These are phyloP conservation scores for Eurypyga helias DNA, from an alignment of 2,113 vertebrate species.

Conservation along the genomic window DNA sequence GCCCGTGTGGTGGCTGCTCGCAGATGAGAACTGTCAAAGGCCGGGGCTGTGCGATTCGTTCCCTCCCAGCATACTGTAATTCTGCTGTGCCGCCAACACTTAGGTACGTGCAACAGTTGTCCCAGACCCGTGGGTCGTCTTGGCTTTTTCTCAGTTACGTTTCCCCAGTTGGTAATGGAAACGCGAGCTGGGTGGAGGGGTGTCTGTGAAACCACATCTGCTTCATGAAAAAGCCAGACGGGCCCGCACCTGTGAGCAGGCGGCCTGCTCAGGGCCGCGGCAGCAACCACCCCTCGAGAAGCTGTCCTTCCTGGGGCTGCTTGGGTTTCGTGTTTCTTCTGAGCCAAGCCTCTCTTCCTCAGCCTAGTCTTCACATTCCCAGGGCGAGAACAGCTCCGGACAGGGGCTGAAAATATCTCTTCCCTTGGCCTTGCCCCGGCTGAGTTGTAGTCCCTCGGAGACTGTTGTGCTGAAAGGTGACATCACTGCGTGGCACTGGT, in stretches of 20 bases:
- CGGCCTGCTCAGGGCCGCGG: neutral
- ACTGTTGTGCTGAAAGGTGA: neutral
- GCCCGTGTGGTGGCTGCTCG: neutral
- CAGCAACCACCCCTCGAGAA: neutral
- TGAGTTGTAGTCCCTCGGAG: neutral
- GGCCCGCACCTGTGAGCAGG: neutral
- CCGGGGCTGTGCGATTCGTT: neutral
- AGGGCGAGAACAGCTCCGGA: neutral
- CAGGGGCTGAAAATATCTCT: neutral
- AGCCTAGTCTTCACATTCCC: neutral
- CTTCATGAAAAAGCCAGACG: neutral
- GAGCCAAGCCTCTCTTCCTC: neutral
- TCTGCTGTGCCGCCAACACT: neutral
- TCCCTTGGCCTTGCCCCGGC: neutral
- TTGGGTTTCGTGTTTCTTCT: neutral
- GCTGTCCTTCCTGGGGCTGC: neutral
- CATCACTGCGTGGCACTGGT: neutral
- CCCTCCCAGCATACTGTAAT: neutral
- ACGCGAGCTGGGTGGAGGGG: neutral
- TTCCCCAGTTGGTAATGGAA: constrained; percentile 3
- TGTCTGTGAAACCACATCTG: neutral
- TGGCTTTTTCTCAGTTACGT: constrained; percentile 10
- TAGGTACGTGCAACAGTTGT: neutral
- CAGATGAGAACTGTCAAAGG: neutral
- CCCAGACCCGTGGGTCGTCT: neutral